A percentile compares a stretch with the other conserved stretches of the same genome.
These are phyloP conservation scores for Pitta sordida DNA, from an alignment of 2,113 vertebrate species.

Conservation along the genomic window DNA sequence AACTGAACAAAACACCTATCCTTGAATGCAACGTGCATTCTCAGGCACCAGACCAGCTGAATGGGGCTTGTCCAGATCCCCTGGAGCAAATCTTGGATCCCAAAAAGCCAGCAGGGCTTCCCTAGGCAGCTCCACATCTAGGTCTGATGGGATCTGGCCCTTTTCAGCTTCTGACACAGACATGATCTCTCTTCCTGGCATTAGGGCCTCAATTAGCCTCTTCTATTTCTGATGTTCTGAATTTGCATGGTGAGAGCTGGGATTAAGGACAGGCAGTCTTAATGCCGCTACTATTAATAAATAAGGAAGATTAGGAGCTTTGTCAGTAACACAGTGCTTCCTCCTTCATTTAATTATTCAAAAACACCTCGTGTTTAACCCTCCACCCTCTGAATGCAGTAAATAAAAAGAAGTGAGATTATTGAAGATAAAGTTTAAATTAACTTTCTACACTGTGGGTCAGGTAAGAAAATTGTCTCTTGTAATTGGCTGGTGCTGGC, in stretches of 20 bases:
- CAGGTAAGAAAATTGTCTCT: conserved; percentile 33
- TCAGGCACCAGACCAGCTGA: not conserved
- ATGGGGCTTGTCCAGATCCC: not conserved
- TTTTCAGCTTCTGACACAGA: conserved; percentile 11
- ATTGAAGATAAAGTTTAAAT: conserved; percentile 69
- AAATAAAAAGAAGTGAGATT: conserved; percentile 61
- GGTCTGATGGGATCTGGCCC: not conserved
- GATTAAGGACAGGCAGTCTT: conserved; percentile 66
- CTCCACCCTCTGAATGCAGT: conserved; percentile 38
- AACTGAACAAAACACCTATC: not conserved
- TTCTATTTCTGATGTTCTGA: conserved; percentile 53
- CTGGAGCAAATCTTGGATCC: not conserved
- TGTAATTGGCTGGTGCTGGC: not conserved
- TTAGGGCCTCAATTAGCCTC: conserved; percentile 47
- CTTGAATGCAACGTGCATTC: not conserved
- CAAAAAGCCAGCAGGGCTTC: not conserved
- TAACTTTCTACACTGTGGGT: conserved; percentile 22
- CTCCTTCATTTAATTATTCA: conserved; percentile 67
- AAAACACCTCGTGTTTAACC: conserved; percentile 51
- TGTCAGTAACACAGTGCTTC: conserved; percentile 56
- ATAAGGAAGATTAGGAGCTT: conserved; percentile 66
- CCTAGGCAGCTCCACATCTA: not conserved
- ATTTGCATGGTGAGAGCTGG: conserved; percentile 33
- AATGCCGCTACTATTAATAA: conserved; percentile 64
- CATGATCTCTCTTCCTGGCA: not conserved